Conservation (phyloP, 2,113 vertebrate genomes). For the Alaudala cheleensis region DNA sequence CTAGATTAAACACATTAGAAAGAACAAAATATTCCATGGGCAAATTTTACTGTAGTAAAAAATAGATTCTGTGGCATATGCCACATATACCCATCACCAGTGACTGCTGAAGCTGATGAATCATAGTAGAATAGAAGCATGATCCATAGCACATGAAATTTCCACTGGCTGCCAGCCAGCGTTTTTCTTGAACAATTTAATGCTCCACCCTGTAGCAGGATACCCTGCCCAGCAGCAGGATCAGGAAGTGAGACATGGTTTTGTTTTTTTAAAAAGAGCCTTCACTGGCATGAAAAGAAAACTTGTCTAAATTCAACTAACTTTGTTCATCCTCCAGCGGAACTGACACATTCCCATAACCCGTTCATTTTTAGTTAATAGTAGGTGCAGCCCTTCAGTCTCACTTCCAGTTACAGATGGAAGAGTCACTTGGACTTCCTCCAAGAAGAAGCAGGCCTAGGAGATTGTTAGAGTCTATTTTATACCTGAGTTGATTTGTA, state of each 20-base stretch:
- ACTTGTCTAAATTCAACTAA: slow-evolving; percentile 38
- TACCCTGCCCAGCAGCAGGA: slow-evolving; percentile 76
- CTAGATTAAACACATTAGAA: not conserved
- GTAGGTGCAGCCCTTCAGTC: not conserved
- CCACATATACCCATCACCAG: not conserved
- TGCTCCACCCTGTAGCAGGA: slow-evolving; percentile 81
- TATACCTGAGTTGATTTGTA: not conserved
- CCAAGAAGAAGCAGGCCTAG: not conserved
- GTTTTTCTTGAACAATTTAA: slow-evolving; percentile 68
- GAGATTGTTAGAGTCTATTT: not conserved
- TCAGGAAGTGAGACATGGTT: slow-evolving; percentile 75
- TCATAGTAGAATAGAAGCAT: slow-evolving; percentile 26
- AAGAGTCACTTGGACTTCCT: not conserved
- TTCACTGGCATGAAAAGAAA: slow-evolving; percentile 66
- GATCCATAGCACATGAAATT: slow-evolving; percentile 57
- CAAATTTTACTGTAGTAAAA: not conserved
- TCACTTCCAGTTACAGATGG: not conserved
- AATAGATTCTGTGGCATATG: not conserved
- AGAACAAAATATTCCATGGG: not conserved
- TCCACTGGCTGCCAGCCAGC: slow-evolving; percentile 73
- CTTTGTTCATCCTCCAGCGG: not conserved
- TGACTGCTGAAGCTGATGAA: slow-evolving; percentile 20
- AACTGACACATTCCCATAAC: not conserved
- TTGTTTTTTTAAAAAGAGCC: slow-evolving; percentile 71
- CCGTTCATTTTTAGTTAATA: not conserved